Base-by-base conservation (phyloP, 2,113 vertebrate genomes). In the Corythaeola cristata region DNA sequence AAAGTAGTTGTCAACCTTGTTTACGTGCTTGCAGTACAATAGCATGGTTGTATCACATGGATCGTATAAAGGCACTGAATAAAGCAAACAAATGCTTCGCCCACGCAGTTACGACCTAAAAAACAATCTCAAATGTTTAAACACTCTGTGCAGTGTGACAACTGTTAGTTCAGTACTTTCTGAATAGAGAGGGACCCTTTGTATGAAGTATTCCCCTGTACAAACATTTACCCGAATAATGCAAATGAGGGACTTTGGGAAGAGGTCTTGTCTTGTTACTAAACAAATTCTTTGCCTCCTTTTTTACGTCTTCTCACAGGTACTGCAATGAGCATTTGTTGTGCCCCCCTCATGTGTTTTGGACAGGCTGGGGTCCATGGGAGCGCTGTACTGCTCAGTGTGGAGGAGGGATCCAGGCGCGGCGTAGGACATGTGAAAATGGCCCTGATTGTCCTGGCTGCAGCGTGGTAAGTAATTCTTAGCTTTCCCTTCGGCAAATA, bases 251-350 rank as follows among this genome's bases (percentile, higher is more conserved):
- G 18, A 21, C 22, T 5, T 84, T 73, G 24, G 11, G 6, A 12
- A 11, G 5, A 68, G 3, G 11, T 37, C 27, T 81, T 63, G 19
- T 66, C 69, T 23, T 32, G n/a, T 14, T 88, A 39, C 67, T 97
- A 33, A 98, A 37, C 11, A 4, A 5, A 47, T 73, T 81, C 27
- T 88, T 82, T 96, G 20, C 92, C 47, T 98, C 55, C 88, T 63
- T 86, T 5, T 89, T 94, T 93, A 11, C 82, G 60, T 74, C 80
- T 94, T 84, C 23, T 95, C 59, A 16, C 95, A 99, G 99, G 96
- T 99, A 99, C 97, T 99, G 99, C 96, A 99, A 99, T 16, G 99
- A 99, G 94, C 99, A 99, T 82, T 97, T 99, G 95, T 98, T 99
- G 72, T 99, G 99, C 94, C 99, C 99, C 1, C 99, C 99, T 3